phyloP scores from a whole-genome alignment of 2,888 invertebrate genomes.

The Drosophila villosipedis region DNA sequence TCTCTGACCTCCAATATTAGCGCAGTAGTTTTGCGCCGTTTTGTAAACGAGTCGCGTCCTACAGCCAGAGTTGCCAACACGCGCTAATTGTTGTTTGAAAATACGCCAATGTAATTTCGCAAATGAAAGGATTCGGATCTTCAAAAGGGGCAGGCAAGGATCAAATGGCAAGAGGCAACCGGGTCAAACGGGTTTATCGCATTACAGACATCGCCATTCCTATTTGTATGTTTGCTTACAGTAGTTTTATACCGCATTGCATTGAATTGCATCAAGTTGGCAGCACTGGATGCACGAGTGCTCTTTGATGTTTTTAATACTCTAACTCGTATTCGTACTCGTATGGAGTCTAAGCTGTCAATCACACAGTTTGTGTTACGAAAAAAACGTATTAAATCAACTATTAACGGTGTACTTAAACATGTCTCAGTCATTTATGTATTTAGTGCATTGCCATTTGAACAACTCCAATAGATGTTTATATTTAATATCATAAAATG shows the following conservation, averaged over 20 bases:
- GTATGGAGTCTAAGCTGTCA: constrained; percentile 16
- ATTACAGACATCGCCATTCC: constrained; percentile 27
- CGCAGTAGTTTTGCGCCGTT: constrained; percentile 49
- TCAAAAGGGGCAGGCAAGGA: not conserved
- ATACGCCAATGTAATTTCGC: constrained; percentile 75
- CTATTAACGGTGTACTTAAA: constrained; percentile 18
- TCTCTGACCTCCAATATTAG: constrained; percentile 19
- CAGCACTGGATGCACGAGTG: constrained; percentile 38
- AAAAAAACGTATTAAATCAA: not conserved
- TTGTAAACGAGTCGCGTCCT: constrained; percentile 66
- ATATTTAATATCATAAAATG: not conserved
- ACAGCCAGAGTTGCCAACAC: constrained; percentile 54
- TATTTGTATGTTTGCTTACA: constrained; percentile 49
- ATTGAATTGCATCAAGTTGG: constrained; percentile 21
- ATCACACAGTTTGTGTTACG: constrained; percentile 11
- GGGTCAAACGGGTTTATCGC: not conserved
- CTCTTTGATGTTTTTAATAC: constrained; percentile 22
- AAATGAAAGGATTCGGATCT: constrained; percentile 51
- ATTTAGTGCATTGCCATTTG: not conserved
- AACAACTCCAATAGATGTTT: not conserved
- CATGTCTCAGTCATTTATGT: not conserved
- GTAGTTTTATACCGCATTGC: constrained; percentile 26
- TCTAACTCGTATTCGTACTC: not conserved
- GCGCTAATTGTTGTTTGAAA: constrained; percentile 75
- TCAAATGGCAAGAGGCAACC: not conserved